Base-by-base conservation (phyloP, 2,888 invertebrate species). In the Rugalucina vietnamica region DNA sequence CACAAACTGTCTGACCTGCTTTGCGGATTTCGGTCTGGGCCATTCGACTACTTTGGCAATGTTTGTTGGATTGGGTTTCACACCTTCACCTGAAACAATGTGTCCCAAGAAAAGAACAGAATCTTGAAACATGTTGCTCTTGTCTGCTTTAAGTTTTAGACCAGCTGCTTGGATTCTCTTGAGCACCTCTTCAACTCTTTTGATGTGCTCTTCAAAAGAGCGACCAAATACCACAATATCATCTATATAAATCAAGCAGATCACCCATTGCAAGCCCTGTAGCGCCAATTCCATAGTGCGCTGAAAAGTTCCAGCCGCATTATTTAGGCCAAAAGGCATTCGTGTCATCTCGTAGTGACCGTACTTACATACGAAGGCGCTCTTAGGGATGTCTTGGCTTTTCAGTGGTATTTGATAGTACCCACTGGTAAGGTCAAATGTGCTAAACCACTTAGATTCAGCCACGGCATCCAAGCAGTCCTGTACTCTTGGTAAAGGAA, bases 361-460 rank as follows among this genome's bases (percentile, higher is more conserved):
- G 24, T 37, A 74, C 54, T 79, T 79, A 34, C 79, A 79, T 18
- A 39, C 39, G 49, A 79, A 79, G 5, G 79, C 79, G 27, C 73
- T 79, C 29, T 73, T 79, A 39, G 79, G 79, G 8, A 79, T 74
- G 37, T 79, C 73, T 18, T 79, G 65, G 24, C 3, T 4, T 36
- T 65, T 57, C 1, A 79, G 24, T 3, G 80, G 80, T 14, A 80
- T 80, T 60, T 80, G 80, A 36, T 69, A 75, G 36, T 80, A 80
- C 10, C 80, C 80, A 49, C 79, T 79, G 1, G 79, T 86, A 14
- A 86, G 73, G 74, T 88, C 84, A 78, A 84, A 81, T 5, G 84
- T 82, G 8, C 77, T 76, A 60, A 84, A 88, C 1, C 82, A 37
- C 14, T 70, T 76, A 2, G 85, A 50, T 18, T 81, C 87, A 21